Evolutionary conservation across 2,797 vertebrate species (phyloP).

Genomic region (Pipistrellus pygmaeus): DNA sequence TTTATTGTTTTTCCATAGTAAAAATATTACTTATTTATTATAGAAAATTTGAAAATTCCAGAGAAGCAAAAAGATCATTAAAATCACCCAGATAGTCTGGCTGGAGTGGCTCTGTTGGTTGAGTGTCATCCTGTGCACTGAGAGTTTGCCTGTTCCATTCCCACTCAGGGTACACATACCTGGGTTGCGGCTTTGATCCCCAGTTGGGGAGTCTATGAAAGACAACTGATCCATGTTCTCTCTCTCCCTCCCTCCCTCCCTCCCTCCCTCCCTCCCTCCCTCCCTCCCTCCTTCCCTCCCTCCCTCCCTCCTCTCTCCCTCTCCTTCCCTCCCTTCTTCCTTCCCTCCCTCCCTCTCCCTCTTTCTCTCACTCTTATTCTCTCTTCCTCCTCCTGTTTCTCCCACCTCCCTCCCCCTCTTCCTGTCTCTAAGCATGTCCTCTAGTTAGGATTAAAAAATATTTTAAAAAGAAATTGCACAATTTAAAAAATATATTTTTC

Average conservation of each 20-base stretch:
- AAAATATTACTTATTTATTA: slow-evolving; percentile 28
- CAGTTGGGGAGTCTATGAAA: neutral
- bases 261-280: neutral
- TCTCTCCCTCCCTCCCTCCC: neutral
- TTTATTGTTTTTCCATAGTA: slow-evolving; percentile 17
- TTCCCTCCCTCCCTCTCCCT: too few relatives aligned
- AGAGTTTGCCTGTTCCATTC: neutral
- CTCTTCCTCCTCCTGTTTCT: too few relatives aligned
- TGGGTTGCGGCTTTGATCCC: neutral
- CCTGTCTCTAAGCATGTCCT: neutral
- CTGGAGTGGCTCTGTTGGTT: neutral
- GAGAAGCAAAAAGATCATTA: slow-evolving; percentile 42
- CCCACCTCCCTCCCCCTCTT: neutral
- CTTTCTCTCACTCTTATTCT: too few relatives aligned
- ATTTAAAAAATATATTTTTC: neutral
- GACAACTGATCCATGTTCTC: neutral
- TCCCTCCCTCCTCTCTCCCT: too few relatives aligned
- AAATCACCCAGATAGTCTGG: neutral
- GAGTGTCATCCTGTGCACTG: neutral
- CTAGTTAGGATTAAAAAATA: too few relatives aligned
- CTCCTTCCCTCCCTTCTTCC: neutral
- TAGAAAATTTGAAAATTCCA: slow-evolving; percentile 46
- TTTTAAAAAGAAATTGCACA: too few relatives aligned
- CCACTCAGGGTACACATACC: neutral
- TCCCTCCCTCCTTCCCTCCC: neutral